Percentiles rank a stretch among this genome's conserved stretches.
Evolutionary conservation across 92 coral and sea anemone species (phyloP).

Genomic region (Epizoanthus illoricatus): DNA sequence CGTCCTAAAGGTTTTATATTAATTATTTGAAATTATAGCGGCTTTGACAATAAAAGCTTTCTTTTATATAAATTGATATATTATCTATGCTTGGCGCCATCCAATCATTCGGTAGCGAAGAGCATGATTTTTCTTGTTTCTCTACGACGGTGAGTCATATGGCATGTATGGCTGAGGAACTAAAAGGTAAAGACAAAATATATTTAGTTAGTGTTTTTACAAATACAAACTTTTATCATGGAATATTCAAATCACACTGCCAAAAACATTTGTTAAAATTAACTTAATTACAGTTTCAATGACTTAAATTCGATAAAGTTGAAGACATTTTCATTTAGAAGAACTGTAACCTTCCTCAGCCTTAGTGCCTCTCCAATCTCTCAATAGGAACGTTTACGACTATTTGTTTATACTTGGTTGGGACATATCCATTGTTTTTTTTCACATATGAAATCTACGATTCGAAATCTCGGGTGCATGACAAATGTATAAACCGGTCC

Average conservation of each 20-base stretch:
- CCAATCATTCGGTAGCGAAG: not conserved
- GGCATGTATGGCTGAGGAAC: slow-evolving; percentile 17
- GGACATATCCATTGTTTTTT: no score
- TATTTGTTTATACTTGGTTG: no score
- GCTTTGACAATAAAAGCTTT: not conserved
- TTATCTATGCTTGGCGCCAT: not conserved
- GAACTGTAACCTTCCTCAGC: no score
- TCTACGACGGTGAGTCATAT: slow-evolving; percentile 2
- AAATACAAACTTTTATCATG: not conserved
- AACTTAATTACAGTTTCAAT: no score
- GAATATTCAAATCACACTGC: not conserved
- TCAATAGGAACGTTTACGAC: no score
- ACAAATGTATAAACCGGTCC: no score
- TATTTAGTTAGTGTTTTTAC: not conserved
- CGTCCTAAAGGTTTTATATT: no score
- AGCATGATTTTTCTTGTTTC: not conserved
- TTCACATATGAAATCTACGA: no score
- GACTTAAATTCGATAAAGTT: no score
- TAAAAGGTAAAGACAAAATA: not conserved
- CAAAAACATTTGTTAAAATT: not conserved
- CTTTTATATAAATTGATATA: not conserved
- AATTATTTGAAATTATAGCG: not conserved
- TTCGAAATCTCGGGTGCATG: no score
- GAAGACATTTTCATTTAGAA: no score
- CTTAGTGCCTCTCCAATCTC: no score